These are phyloP conservation scores for Brachionus plicatilis DNA, from an alignment of 1,140 invertebrate genomes.

Conservation along the genomic window DNA sequence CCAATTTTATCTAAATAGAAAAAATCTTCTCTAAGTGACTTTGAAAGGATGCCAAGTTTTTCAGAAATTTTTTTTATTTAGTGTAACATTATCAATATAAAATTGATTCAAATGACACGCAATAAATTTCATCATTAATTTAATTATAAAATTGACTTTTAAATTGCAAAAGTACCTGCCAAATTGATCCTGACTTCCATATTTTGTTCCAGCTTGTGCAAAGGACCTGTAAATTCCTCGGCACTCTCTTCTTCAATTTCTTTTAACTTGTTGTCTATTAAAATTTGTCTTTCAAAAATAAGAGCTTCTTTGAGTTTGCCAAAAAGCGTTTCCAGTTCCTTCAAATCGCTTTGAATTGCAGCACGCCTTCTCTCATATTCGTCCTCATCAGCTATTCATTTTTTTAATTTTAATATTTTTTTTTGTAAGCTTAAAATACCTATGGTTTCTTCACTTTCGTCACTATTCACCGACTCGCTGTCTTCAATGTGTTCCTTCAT, in stretches of 20 bases:
- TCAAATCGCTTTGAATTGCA: neutral
- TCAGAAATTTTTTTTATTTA: neutral
- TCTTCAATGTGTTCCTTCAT: neutral
- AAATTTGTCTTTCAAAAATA: slow-evolving; percentile 12
- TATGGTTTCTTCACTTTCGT: slow-evolving; percentile 20
- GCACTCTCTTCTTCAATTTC: slow-evolving; percentile 37
- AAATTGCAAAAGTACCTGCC: neutral
- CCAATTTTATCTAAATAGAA: too few relatives aligned
- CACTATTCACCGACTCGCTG: neutral
- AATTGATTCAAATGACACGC: slow-evolving; percentile 40
- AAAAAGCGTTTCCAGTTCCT: slow-evolving; percentile 21
- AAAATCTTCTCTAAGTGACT: too few relatives aligned
- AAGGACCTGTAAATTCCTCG: slow-evolving; percentile 21
- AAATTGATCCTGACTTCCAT: slow-evolving; percentile 19
- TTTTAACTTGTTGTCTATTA: slow-evolving; percentile 30
- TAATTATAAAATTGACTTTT: neutral
- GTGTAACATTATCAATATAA: neutral
- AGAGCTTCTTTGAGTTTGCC: slow-evolving; percentile 20
- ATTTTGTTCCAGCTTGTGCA: neutral
- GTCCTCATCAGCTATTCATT: neutral
- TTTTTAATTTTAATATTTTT: too few relatives aligned
- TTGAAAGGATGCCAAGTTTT: neutral
- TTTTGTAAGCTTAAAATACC: neutral
- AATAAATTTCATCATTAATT: slow-evolving; percentile 17
- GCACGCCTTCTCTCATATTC: slow-evolving; percentile 13